These are phyloP conservation scores for Euwallacea similis DNA, from an alignment of 1,140 invertebrate genomes.

Conservation along the genomic window DNA sequence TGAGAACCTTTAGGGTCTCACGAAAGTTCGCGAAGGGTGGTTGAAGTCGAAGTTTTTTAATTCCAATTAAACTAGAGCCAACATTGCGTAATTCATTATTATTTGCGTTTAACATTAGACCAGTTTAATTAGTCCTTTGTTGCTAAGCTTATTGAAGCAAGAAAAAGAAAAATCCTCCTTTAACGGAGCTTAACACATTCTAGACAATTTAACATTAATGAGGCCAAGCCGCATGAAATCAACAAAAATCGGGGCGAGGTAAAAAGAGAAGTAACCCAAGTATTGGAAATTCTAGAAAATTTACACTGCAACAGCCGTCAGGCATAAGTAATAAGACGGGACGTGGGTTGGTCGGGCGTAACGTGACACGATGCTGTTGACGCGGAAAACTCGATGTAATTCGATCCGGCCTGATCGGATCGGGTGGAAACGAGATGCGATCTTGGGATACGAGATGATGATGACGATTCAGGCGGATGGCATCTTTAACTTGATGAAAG, in stretches of 20 bases:
- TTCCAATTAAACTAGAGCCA: too few relatives aligned
- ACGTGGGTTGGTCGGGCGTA: slow-evolving; percentile 32
- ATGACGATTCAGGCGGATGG: background rate
- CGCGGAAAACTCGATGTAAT: slow-evolving; percentile 36
- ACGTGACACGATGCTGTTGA: slow-evolving; percentile 29
- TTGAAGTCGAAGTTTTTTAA: background rate
- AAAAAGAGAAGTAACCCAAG: slow-evolving; percentile 34
- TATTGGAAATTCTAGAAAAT: slow-evolving; percentile 35
- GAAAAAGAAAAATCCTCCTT: too few relatives aligned
- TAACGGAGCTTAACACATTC: too few relatives aligned
- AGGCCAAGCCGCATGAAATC: slow-evolving; percentile 13
- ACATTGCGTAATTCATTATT: too few relatives aligned
- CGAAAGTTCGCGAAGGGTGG: slow-evolving; percentile 9
- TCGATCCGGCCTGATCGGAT: slow-evolving; percentile 18
- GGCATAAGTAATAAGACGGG: slow-evolving; percentile 30
- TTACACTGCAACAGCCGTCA: slow-evolving; percentile 21
- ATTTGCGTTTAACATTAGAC: too few relatives aligned
- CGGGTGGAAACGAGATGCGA: slow-evolving; percentile 28
- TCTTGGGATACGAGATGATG: slow-evolving; percentile 19
- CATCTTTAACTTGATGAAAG: background rate
- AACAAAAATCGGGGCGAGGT: slow-evolving; percentile 15
- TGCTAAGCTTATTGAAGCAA: too few relatives aligned
- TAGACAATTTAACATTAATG: slow-evolving; percentile 27
- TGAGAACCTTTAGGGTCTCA: slow-evolving; percentile 46
- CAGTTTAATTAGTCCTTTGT: too few relatives aligned